Percentiles rank a stretch among this genome's conserved stretches.
phyloP scores from a whole-genome alignment of 2,888 invertebrate genomes.

The Lithophane leautieri region DNA sequence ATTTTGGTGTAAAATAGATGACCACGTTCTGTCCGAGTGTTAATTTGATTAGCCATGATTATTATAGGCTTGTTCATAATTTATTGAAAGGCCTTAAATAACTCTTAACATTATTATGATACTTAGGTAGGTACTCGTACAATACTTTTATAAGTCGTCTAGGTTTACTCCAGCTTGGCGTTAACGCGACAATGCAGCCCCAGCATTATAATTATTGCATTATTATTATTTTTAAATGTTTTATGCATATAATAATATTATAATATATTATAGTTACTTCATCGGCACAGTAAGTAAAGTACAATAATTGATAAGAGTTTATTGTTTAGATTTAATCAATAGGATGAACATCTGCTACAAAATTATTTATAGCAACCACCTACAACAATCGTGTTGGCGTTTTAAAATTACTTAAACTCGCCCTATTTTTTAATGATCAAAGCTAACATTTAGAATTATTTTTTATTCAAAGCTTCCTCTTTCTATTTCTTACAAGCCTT shows the following conservation, averaged over 20 bases:
- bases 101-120: background rate
- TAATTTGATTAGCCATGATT: conserved; percentile 18
- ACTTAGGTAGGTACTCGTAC: background rate
- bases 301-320: background rate
- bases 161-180: too few relatives aligned
- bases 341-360: background rate
- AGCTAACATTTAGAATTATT: conserved; percentile 43
- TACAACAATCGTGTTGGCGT: background rate
- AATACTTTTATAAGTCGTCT: background rate
- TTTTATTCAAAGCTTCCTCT: conserved; percentile 58
- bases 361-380: background rate
- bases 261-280: too few relatives aligned
- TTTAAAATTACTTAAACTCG: background rate
- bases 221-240: too few relatives aligned
- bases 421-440: conserved; percentile 42
- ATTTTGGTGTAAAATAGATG: conserved; percentile 52
- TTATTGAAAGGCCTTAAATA: background rate
- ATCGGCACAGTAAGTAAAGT: background rate
- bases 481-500: conserved; percentile 54
- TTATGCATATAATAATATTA: too few relatives aligned
- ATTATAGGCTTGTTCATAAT: background rate
- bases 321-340: background rate
- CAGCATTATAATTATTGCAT: too few relatives aligned
- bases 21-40: conserved; percentile 16
- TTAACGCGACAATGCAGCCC: too few relatives aligned